A percentile compares a stretch with the other conserved stretches of the same genome.
Evolutionary conservation across 2,888 invertebrate genomes (phyloP).

Genomic region (Scrobipalpa costella): DNA sequence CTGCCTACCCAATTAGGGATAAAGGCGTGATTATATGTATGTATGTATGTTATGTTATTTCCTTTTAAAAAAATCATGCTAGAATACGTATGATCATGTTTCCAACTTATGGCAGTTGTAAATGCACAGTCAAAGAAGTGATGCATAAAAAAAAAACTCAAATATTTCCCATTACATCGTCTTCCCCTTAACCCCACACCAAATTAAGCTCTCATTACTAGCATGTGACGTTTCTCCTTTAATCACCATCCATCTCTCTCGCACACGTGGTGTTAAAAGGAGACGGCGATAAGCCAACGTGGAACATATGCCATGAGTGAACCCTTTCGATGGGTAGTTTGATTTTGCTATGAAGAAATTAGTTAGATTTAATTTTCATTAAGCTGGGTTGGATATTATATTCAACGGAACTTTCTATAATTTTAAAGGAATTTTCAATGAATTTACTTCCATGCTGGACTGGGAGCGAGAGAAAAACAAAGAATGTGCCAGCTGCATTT

Average conservation of each 20-base stretch:
- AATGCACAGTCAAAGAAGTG: too few relatives aligned
- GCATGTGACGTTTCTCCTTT: conserved; percentile 70
- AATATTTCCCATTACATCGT: neutral
- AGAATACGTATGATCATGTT: too few relatives aligned
- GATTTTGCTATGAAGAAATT: neutral
- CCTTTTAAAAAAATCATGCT: too few relatives aligned
- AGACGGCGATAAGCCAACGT: conserved; percentile 34
- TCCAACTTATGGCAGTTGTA: too few relatives aligned
- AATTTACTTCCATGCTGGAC: too few relatives aligned
- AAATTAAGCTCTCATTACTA: conserved; percentile 67
- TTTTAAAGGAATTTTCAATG: too few relatives aligned
- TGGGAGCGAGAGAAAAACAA: too few relatives aligned
- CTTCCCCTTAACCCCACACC: conserved; percentile 57
- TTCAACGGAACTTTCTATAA: neutral
- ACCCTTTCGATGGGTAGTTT: neutral
- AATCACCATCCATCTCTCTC: conserved; percentile 52
- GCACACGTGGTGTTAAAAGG: conserved; percentile 37
- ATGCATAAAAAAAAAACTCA: too few relatives aligned
- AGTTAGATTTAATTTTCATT: neutral
- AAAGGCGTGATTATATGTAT: too few relatives aligned
- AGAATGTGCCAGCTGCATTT: too few relatives aligned
- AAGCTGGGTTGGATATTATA: neutral
- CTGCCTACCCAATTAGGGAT: too few relatives aligned
- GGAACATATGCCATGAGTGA: neutral
- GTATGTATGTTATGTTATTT: too few relatives aligned